Evolutionary conservation across 2,888 invertebrate species (phyloP).

Genomic region (Chalcosyrphus nemorum): DNA sequence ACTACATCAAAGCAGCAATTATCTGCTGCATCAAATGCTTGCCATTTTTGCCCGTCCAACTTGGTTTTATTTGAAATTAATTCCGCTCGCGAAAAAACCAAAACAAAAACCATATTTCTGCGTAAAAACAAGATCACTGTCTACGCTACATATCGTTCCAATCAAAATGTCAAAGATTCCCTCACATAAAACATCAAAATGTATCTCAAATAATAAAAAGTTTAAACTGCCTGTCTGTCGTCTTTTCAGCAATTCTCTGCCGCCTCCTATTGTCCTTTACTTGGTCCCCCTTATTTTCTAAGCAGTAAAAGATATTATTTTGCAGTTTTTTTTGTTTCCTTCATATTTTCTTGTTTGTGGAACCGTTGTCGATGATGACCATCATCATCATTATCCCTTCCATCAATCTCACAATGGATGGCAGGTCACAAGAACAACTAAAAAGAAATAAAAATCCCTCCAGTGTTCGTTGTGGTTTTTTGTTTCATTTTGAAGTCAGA

Average conservation of each 20-base stretch:
- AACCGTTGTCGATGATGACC: slow-evolving; percentile 53
- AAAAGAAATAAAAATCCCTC: slow-evolving; percentile 12
- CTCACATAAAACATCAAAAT: slow-evolving; percentile 4
- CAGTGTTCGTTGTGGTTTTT: slow-evolving; percentile 11
- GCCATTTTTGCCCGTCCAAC: too few relatives aligned
- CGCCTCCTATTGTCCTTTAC: slow-evolving; percentile 25
- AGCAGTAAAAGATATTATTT: slow-evolving; percentile 5
- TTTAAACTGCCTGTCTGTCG: not conserved
- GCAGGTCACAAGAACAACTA: slow-evolving; percentile 40
- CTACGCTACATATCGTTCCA: slow-evolving; percentile 8
- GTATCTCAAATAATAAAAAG: slow-evolving; percentile 8
- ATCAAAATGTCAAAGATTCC: slow-evolving; percentile 27
- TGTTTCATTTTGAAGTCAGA: slow-evolving; percentile 35
- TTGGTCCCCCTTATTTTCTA: slow-evolving; percentile 16
- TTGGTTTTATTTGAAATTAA: too few relatives aligned
- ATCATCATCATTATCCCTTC: slow-evolving; percentile 63
- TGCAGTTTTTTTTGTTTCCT: not conserved
- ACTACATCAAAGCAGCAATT: too few relatives aligned
- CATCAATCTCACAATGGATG: slow-evolving; percentile 62
- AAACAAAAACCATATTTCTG: too few relatives aligned
- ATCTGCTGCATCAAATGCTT: too few relatives aligned
- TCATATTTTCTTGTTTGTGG: slow-evolving; percentile 24
- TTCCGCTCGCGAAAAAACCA: too few relatives aligned
- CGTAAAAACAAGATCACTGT: not conserved
- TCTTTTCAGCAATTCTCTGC: not conserved